Evolutionary conservation across 2,113 vertebrate species (phyloP).

Genomic region (Hyla sarda): DNA sequence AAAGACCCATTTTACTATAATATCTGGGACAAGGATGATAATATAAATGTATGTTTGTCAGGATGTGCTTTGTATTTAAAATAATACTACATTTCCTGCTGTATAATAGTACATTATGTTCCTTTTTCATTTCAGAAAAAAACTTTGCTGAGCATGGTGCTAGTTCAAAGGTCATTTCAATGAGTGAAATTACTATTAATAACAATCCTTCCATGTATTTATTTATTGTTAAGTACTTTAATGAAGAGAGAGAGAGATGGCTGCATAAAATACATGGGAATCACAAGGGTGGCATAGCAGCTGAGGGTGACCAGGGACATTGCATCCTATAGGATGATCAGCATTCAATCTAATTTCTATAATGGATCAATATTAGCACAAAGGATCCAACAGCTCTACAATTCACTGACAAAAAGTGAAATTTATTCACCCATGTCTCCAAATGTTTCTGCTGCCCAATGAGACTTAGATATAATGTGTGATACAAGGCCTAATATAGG

Average conservation of each 20-base stretch:
- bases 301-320: no score
- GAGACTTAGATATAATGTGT: no score
- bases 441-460: no score
- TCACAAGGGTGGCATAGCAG: no score
- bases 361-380: no score
- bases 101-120: background rate
- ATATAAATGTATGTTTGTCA: background rate
- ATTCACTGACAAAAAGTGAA: no score
- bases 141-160: conserved; percentile 18
- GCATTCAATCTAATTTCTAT: no score
- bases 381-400: no score
- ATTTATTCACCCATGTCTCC: no score
- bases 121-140: conserved; percentile 9
- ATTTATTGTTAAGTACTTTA: background rate
- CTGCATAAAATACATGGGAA: background rate
- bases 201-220: conserved; percentile 4
- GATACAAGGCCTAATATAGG: no score
- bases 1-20: background rate
- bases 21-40: background rate
- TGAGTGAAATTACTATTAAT: conserved; percentile 21
- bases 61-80: background rate
- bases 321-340: no score
- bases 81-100: conserved; percentile 25
- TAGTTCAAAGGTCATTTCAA: conserved; percentile 16
- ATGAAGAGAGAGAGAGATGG: background rate